These are phyloP conservation scores for Apodemus agrarius DNA, from an alignment of 2,797 vertebrate species.

Conservation along the genomic window DNA sequence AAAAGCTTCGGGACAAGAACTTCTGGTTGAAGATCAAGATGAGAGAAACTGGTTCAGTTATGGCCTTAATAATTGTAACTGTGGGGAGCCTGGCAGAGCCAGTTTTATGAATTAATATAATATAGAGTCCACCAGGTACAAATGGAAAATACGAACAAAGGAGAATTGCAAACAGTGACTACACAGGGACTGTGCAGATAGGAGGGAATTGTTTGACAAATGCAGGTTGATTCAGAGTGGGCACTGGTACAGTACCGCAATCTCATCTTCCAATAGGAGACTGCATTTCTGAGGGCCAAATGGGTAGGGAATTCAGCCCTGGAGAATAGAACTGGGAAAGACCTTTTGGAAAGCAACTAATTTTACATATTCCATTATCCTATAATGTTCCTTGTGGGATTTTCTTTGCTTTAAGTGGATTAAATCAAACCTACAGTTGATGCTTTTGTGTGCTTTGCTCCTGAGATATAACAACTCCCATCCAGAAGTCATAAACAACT, in stretches of 20 bases:
- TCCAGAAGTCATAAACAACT: constrained; percentile 64
- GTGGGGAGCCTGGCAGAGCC: constrained; percentile 86
- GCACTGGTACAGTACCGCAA: constrained; percentile 70
- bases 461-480: constrained; percentile 51
- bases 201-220: constrained; percentile 82
- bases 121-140: constrained; percentile 88
- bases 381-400: constrained; percentile 71
- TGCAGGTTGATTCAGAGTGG: constrained; percentile 74
- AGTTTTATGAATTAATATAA: constrained; percentile 87
- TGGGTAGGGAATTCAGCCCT: constrained; percentile 73
- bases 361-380: constrained; percentile 79
- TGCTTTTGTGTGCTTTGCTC: constrained; percentile 69
- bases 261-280: constrained; percentile 58
- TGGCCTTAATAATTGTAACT: constrained; percentile 88
- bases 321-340: constrained; percentile 68
- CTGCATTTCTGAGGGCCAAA: constrained; percentile 61
- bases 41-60: constrained; percentile 86
- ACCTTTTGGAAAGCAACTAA: constrained; percentile 73
- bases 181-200: constrained; percentile 83
- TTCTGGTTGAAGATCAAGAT: constrained; percentile 88
- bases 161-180: constrained; percentile 73
- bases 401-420: constrained; percentile 69
- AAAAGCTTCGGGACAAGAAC: constrained; percentile 88
- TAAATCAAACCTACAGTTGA: constrained; percentile 72
- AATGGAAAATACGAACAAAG: constrained; percentile 77